Conservation (phyloP, 92 coral and sea anemone species). For the Meandrina meandrites region DNA sequence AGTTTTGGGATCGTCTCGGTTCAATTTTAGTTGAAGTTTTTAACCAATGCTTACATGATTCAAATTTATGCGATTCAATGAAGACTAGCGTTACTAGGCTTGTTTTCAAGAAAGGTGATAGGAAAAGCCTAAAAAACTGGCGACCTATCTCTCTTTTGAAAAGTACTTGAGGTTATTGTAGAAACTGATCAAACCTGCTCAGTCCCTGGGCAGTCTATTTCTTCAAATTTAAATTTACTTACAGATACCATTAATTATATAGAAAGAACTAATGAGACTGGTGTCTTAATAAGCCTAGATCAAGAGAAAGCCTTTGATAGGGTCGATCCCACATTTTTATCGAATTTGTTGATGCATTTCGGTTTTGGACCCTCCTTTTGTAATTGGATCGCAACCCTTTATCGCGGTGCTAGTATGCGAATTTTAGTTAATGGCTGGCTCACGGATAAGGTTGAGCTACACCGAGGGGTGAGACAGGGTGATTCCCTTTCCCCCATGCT, state of each 20-base stretch:
- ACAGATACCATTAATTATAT: slow-evolving; percentile 27
- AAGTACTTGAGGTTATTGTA: no score
- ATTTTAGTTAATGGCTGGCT: neutral
- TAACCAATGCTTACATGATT: neutral
- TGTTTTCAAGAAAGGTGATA: slow-evolving; percentile 24
- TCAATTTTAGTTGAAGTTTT: neutral
- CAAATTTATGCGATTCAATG: neutral
- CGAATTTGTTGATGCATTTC: neutral
- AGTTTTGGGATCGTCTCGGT: slow-evolving; percentile 16
- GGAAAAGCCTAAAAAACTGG: slow-evolving; percentile 27
- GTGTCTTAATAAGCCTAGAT: slow-evolving; percentile 16
- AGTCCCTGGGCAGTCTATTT: slow-evolving; percentile 33
- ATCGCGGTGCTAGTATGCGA: neutral
- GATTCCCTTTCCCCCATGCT: slow-evolving; percentile 46
- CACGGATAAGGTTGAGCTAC: neutral
- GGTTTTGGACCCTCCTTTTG: slow-evolving; percentile 24
- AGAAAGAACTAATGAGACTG: neutral
- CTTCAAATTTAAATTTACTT: slow-evolving; percentile 8
- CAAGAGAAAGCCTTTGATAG: slow-evolving; percentile 54
- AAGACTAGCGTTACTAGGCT: neutral
- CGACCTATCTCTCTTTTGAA: slow-evolving; percentile 52
- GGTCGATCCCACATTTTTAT: slow-evolving; percentile 19
- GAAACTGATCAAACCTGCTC: slow-evolving; percentile 62
- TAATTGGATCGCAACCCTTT: neutral
- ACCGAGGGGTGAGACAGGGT: slow-evolving; percentile 32